Evolutionary conservation across 2,113 vertebrate species (phyloP), one percentile per base, ranked within the genome.

Genomic region (Trochalopteron elliotii): DNA sequence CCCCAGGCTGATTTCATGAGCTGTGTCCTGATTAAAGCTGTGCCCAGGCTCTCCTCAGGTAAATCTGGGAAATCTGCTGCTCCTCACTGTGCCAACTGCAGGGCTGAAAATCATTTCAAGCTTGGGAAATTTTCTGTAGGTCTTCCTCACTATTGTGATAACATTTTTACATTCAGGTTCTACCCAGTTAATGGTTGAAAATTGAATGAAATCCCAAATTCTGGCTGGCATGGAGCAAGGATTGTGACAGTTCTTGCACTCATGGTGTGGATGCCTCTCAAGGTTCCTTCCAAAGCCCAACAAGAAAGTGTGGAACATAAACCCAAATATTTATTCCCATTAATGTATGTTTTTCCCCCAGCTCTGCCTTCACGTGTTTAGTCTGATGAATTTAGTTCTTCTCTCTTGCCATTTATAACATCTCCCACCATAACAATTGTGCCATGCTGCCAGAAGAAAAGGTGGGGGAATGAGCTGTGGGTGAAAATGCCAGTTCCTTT

Each of bases 211-310:
- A 1, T 16, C 59, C 59, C 19, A 1, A 63, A 31, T 21, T 50
- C 39, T 49, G 37, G 55, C n/a, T 33, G 52, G 47, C 19, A 3
- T 0, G 18, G 53, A n/a, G 67, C 53, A 52, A 47, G 45, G 45
- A 4, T 1, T 10, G 37, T 4, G 15, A 1, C 15, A 19, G 30
- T 4, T n/a, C 11, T 30, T 4, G 49, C 71, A 64, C 56, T 0
- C 4, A 4, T 31, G 57, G 20, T 55, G 24, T 15, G 53, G 68
- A 2, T 24, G 50, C 35, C 31, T 28, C 30, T 53, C 59, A 4
- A 31, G 42, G 31, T 6, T 77, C 72, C 68, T 74, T 50, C 81
- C 47, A 50, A 79, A 81, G 20, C 37, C 69, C 68, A 74, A 11
- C 25, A 50, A 39, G 27, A 63, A 78, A 44, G 12, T 1, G 7